Conservation (phyloP, 2,797 vertebrate species). For the Astyanax mexicanus region DNA sequence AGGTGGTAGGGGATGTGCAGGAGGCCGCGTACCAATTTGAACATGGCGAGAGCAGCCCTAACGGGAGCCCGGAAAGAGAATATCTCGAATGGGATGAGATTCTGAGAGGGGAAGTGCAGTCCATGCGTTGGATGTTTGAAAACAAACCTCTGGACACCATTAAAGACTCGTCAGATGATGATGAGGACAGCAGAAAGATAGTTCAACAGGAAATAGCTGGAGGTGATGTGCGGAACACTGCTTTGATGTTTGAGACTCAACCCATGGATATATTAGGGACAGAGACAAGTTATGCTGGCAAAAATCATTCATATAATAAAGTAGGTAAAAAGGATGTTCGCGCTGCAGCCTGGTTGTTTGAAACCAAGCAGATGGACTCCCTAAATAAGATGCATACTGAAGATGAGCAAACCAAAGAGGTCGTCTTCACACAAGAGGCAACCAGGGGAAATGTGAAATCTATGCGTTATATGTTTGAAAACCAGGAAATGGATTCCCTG, state of each 20-base stretch:
- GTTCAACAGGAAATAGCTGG: conserved; percentile 83
- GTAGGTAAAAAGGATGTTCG: conserved; percentile 82
- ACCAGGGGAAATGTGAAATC: conserved; percentile 81
- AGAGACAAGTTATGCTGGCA: conserved; percentile 65
- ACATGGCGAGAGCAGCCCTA: conserved; percentile 73
- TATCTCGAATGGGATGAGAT: conserved; percentile 86
- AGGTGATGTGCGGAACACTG: conserved; percentile 84
- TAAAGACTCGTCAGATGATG: conserved; percentile 76
- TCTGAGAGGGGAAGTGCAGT: conserved; percentile 86
- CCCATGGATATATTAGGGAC: conserved; percentile 75
- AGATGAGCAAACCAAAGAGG: conserved; percentile 77
- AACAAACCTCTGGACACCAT: conserved; percentile 86
- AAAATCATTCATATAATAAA: conserved; percentile 79
- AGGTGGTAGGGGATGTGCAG: conserved; percentile 72
- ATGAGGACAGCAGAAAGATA: conserved; percentile 70
- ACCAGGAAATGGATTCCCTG: conserved; percentile 80
- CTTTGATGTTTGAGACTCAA: conserved; percentile 91
- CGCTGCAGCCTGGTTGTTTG: conserved; percentile 83
- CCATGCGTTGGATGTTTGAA: conserved; percentile 89
- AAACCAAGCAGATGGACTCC: conserved; percentile 85
- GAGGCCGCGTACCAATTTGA: conserved; percentile 78
- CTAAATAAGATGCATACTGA: conserved; percentile 82
- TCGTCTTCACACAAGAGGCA: conserved; percentile 73
- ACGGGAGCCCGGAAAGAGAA: conserved; percentile 79
- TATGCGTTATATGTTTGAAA: conserved; percentile 88